Evolutionary conservation across 2,113 vertebrate genomes (phyloP).

Genomic region (Gracilinanus agilis): DNA sequence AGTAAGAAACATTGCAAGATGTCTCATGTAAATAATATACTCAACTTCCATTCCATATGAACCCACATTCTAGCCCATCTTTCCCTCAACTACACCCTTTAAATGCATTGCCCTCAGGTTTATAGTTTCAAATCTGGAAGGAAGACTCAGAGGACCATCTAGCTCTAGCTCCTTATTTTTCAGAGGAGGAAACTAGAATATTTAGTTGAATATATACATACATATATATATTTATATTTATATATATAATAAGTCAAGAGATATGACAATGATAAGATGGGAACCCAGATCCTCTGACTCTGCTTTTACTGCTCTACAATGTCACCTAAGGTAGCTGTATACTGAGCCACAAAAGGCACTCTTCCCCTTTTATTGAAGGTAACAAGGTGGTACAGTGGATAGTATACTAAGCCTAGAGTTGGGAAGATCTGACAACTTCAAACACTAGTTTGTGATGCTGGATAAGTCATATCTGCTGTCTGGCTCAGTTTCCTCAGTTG

Average conservation of each 20-base stretch:
- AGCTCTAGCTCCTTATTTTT: neutral
- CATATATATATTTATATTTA: too few species aligned
- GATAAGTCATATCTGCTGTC: neutral
- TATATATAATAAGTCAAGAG: too few species aligned
- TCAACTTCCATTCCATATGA: neutral
- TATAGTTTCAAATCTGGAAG: neutral
- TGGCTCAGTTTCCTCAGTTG: neutral
- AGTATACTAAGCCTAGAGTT: neutral
- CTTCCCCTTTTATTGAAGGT: neutral
- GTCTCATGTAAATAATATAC: neutral
- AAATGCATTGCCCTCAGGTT: neutral
- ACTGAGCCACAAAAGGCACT: neutral
- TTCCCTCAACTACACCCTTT: neutral
- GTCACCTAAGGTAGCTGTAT: neutral
- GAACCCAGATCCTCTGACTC: neutral
- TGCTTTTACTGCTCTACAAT: neutral
- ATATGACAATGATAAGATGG: neutral
- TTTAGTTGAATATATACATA: too few species aligned
- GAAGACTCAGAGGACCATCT: neutral
- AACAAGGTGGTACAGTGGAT: neutral
- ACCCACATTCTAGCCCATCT: constrained; percentile 3
- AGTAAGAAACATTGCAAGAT: neutral
- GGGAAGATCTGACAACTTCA: neutral
- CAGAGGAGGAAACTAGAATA: neutral
- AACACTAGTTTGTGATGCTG: neutral